Evolutionary conservation across 2,113 vertebrate genomes (phyloP), one percentile per base, ranked within the genome.

Genomic region (Electrona antarctica): DNA sequence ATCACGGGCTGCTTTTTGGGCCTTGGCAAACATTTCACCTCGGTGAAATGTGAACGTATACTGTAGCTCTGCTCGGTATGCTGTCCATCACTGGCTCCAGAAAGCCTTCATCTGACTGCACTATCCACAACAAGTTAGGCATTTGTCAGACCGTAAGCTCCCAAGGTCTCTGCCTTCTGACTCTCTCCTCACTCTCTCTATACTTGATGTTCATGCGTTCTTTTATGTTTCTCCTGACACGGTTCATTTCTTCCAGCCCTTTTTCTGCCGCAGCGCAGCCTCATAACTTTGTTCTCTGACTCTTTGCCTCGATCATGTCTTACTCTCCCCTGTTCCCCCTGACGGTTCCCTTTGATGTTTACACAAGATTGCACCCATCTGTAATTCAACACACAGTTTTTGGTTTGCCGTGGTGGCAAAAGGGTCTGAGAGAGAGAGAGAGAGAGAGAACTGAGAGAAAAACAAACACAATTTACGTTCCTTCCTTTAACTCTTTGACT

Each of bases 91-190:
- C 45, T n/a, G 29, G 13, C 33, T 69, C 51, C 70, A 67, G 64
- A 47, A 59, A 61, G 47, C 12, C 55, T 51, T 58, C 11, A 64
- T 71, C 13, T 48, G 50, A 77, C 73, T 59, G 28, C 41, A 9
- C 7, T 67, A 15, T 9, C 55, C 33, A 67, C 51, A 69, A 45
- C 60, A 64, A 64, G 55, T 48, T 51, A 41, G 5, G 15, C 60
- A 74, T 81, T 66, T 71, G 28, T 81, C 75, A 78, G 64, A 69
- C 21, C 28, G 45, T 65, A 73, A 46, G 50, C 14, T 74, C 62
- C 15, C 67, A 74, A 70, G 64, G 64, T 52, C 73, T 65, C 49
- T 12, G 12, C 12, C 14, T 15, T 29, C 57, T 7, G 9, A 8
- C 57, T 28, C 57, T 59, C 4, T 6, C 8, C 55, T 57, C 55